Conservation (phyloP, 2,888 invertebrate species). For the Periphyllus acericola region DNA sequence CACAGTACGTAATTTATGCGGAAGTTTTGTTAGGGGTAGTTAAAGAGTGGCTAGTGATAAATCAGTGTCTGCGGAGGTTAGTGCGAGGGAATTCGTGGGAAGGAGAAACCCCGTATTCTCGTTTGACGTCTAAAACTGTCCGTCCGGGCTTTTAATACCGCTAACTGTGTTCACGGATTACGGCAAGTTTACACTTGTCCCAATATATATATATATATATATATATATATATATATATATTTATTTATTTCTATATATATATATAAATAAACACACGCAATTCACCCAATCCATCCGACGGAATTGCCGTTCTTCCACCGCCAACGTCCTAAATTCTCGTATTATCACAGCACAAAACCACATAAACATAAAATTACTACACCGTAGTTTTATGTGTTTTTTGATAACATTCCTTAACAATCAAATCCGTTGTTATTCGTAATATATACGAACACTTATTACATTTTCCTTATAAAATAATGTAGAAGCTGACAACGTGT, state of each 20-base stretch:
- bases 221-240: not conserved
- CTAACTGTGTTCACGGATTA: constrained; percentile 58
- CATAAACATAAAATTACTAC: not conserved
- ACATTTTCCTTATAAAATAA: not conserved
- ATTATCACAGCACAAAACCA: constrained; percentile 21
- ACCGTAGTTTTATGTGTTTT: not conserved
- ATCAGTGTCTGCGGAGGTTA: constrained; percentile 47
- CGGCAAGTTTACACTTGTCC: constrained; percentile 52
- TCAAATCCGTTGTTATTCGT: not conserved
- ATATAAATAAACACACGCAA: not conserved
- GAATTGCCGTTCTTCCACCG: not conserved
- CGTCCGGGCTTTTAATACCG: constrained; percentile 57
- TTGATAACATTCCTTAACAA: not conserved
- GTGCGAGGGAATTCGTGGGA: not conserved
- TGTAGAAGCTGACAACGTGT: no score
- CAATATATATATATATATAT: constrained; percentile 13
- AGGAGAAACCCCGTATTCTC: constrained; percentile 31
- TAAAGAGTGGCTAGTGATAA: constrained; percentile 54
- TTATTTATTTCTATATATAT: not conserved
- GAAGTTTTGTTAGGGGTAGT: constrained; percentile 40
- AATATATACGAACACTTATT: not conserved
- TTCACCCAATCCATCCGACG: constrained; percentile 18
- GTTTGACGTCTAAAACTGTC: constrained; percentile 58
- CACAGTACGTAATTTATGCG: constrained; percentile 42
- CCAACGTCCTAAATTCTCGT: constrained; percentile 13